Evolutionary conservation across 2,113 vertebrate genomes (phyloP), one percentile per base, ranked within the genome.

Genomic region (Prunella himalayana): DNA sequence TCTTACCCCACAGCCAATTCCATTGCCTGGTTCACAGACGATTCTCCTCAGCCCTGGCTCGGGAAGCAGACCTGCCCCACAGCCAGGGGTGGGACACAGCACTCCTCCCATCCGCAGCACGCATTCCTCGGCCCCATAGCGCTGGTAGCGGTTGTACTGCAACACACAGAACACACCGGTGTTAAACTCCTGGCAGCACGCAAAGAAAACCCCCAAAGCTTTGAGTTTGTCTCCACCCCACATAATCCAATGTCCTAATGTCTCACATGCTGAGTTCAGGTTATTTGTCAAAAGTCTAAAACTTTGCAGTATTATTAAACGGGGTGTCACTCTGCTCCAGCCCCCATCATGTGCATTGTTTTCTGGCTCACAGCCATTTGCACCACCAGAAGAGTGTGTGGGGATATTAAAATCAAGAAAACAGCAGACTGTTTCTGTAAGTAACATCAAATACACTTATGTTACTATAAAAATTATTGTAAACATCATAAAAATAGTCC

Each of bases 91-190:
- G 2, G 99, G 99, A 92, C 99, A 99, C 94, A 99, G 95, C 76
- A 99, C 97, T 12, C 99, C 99, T 7, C 99, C 99, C 97, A 98
- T 98, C 92, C 93, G 97, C 80, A 99, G 97, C 92, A 99, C 97
- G 1, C 98, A 99, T 51, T 99, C 98, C 82, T 99, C 99, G 0
- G 99, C 98, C 2, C 97, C 99, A 9, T 99, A 99, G 30, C 95
- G 97, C 95, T 98, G 99, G 97, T 99, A 99, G 10, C 99, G 98
- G 64, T 97, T 97, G 86, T 99, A 99, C 99, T 99, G n/a, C 49
- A 76, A 92, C 5, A n/a, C 9, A 53, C 13, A 51, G 30, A 83
- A 53, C 16, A 47, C 30, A 71, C 14, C 2, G 11, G 4, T 3
- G 27, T 81, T 82, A 86, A 45, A 65, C 20, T 88, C 71, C 28